Conservation (phyloP, 2,888 invertebrate species). For the Acheta domesticus region DNA sequence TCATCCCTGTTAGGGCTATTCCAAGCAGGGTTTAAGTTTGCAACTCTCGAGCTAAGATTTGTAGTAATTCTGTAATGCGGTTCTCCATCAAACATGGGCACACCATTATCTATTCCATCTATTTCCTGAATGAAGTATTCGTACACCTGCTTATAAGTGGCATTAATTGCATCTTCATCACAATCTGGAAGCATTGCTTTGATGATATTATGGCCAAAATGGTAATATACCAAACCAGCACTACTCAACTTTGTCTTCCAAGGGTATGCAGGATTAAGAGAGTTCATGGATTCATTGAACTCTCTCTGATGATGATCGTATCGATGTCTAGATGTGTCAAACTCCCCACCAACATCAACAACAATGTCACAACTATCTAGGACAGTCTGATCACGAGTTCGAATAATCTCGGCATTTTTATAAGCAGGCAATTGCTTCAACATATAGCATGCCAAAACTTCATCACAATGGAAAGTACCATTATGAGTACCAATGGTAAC, state of each 20-base stretch:
- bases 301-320: slow-evolving; percentile 94
- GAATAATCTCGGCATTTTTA: slow-evolving; percentile 73
- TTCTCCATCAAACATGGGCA: slow-evolving; percentile 71
- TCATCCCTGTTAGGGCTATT: slow-evolving; percentile 54
- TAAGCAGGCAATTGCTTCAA: slow-evolving; percentile 76
- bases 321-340: slow-evolving; percentile 67
- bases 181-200: slow-evolving; percentile 54
- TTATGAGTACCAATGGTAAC: slow-evolving; percentile 68
- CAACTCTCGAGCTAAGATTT: slow-evolving; percentile 71
- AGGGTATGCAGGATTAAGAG: slow-evolving; percentile 57
- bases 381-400: slow-evolving; percentile 58
- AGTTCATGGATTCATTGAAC: slow-evolving; percentile 65
- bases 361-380: slow-evolving; percentile 86
- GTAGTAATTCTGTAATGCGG: slow-evolving; percentile 68
- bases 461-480: slow-evolving; percentile 91
- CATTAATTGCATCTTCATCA: slow-evolving; percentile 53
- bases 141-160: slow-evolving; percentile 72
- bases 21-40: slow-evolving; percentile 81
- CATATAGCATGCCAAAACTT: slow-evolving; percentile 91
- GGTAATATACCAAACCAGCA: slow-evolving; percentile 88
- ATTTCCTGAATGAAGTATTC: slow-evolving; percentile 85
- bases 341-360: slow-evolving; percentile 89
- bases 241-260: slow-evolving; percentile 76
- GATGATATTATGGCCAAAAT: slow-evolving; percentile 81
- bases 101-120: slow-evolving; percentile 97